Percentiles rank a stretch among this genome's conserved stretches.
Evolutionary conservation across 23 tunicate species (phyloP).

Genomic region (Trididemnum nubilum): DNA sequence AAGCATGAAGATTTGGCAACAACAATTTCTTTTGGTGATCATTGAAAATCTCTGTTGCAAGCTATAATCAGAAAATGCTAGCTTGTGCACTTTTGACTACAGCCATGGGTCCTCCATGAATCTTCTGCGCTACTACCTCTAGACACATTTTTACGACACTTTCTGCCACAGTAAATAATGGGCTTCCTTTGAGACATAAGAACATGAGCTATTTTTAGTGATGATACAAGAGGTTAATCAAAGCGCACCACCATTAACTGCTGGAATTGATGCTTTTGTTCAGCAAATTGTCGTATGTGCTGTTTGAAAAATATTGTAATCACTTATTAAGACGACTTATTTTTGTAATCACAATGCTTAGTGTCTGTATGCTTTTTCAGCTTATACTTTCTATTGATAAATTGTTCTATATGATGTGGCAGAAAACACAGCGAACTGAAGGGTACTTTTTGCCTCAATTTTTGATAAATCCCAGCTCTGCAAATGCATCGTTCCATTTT

Average conservation of each 20-base stretch:
- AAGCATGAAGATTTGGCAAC: slow-evolving; percentile 51
- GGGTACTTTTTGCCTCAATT: slow-evolving; percentile 35
- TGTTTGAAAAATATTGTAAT: slow-evolving; percentile 47
- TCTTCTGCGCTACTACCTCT: slow-evolving; percentile 44
- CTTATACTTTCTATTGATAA: slow-evolving; percentile 37
- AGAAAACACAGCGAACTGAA: slow-evolving; percentile 57
- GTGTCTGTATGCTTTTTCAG: slow-evolving; percentile 56
- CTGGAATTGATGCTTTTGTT: slow-evolving; percentile 47
- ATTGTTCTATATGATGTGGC: slow-evolving; percentile 53
- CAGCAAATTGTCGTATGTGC: slow-evolving; percentile 54
- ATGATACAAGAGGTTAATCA: slow-evolving; percentile 51
- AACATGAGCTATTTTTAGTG: slow-evolving; percentile 46
- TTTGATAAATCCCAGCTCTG: slow-evolving; percentile 34
- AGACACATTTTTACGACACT: slow-evolving; percentile 60
- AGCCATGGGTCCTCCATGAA: slow-evolving; percentile 58
- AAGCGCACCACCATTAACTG: slow-evolving; percentile 31
- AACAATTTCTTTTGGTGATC: slow-evolving; percentile 38
- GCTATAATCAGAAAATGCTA: slow-evolving; percentile 51
- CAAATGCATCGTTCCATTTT: slow-evolving; percentile 55
- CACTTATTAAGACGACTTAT: slow-evolving; percentile 65
- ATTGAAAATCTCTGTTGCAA: slow-evolving; percentile 36
- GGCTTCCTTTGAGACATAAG: slow-evolving; percentile 61
- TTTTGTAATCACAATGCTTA: slow-evolving; percentile 60
- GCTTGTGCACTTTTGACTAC: slow-evolving; percentile 50
- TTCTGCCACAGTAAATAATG: slow-evolving; percentile 57